Evolutionary conservation across 2,888 invertebrate species (phyloP), one percentile per base, ranked within the genome.

Genomic region (Lamellibrachia satsuma): DNA sequence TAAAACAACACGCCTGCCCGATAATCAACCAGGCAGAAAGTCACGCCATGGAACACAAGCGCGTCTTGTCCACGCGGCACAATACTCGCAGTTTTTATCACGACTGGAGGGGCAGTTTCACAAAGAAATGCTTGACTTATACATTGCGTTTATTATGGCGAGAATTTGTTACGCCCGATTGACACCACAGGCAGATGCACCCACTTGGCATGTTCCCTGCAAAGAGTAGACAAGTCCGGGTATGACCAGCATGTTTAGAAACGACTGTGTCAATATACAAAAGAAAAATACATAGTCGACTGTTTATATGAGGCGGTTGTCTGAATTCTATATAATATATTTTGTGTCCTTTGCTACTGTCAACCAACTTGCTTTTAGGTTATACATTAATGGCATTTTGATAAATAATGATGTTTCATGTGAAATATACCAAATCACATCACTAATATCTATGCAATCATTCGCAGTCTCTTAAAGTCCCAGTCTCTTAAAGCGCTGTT

Each of bases 21-120:
- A 75, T 75, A 75, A 75, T 75, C 75, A 75, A 75, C 75, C 22
- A 75, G 75, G 75, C 75, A 75, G 75, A 75, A 75, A 75, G 75
- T 75, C 75, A 75, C 75, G 75, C 75, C 75, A 75, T n/a, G 75
- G 3, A 75, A n/a, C 75, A 75, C 75, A 75, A 75, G 75, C 75
- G 75, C 4, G 75, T 75, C 75, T 75, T 75, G 75, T 75, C 75
- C 75, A 22, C 75, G 75, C 75, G 6, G 22, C 22, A 75, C 75
- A 75, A 75, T 75, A 75, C 15, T 75, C n/a, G 75, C 75, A 22
- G 75, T 75, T 75, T 75, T 75, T 75, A 75, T 75, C 75, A 6
- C 75, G 75, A n/a, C 75, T 75, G 15, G 22, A n/a, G 75, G 75
- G 75, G 15, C 75, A 75, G 75, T n/a, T 15, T 6, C 75, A 75